Conservation (phyloP, 64 coral and sea anemone genomes). For the Montipora efflorescens region DNA sequence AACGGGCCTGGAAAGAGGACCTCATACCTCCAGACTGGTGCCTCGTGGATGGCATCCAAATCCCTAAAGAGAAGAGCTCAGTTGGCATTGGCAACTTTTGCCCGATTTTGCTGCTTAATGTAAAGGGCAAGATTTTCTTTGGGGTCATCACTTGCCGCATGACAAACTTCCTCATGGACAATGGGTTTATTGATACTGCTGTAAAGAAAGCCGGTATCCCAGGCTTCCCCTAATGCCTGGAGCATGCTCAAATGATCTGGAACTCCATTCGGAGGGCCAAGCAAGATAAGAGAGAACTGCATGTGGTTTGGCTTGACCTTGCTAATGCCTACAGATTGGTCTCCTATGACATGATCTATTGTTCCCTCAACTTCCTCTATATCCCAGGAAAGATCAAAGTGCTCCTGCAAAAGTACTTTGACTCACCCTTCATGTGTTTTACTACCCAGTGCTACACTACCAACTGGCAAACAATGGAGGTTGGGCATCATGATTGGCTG, state of each 20-base stretch:
- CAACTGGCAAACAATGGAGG: slow-evolving; percentile 30
- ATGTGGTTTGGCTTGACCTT: slow-evolving; percentile 19
- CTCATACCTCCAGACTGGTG: not conserved
- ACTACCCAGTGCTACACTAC: not conserved
- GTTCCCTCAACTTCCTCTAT: slow-evolving; percentile 31
- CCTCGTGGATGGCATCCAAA: not conserved
- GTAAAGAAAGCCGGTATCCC: slow-evolving; percentile 51
- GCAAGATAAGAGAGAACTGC: slow-evolving; percentile 13
- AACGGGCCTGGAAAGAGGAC: not conserved
- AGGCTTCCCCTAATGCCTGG: not conserved
- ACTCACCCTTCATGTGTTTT: slow-evolving; percentile 5
- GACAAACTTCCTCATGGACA: slow-evolving; percentile 12
- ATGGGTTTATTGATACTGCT: slow-evolving; percentile 28
- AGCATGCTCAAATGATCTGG: not conserved
- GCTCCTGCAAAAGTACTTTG: slow-evolving; percentile 22
- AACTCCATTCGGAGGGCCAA: not conserved
- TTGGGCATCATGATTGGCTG: not conserved
- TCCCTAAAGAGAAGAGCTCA: not conserved
- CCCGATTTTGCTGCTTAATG: not conserved
- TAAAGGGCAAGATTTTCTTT: slow-evolving; percentile 36
- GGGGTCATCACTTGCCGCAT: not conserved
- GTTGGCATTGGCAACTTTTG: not conserved
- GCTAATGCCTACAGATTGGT: slow-evolving; percentile 34
- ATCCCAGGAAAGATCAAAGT: slow-evolving; percentile 27
- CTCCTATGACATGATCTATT: no score